phyloP scores from a whole-genome alignment of 1,140 invertebrate genomes.

The Microvelia longipes region DNA sequence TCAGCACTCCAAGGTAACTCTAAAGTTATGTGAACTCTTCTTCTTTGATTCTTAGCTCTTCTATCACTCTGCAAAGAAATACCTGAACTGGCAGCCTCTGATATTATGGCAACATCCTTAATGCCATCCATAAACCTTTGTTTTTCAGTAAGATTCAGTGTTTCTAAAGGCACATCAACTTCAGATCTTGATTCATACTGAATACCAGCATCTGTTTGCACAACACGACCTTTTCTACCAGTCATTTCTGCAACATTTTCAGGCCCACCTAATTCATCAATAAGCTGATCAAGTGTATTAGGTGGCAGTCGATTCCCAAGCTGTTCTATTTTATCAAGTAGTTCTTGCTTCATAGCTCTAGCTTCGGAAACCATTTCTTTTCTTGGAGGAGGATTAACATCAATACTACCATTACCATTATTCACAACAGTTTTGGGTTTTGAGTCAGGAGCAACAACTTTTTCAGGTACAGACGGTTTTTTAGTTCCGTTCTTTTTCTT shows the following conservation, averaged over 20 bases:
- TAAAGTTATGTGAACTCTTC: slow-evolving; percentile 92
- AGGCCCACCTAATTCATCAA: slow-evolving; percentile 92
- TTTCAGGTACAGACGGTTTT: slow-evolving; percentile 29
- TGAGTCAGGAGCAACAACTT: neutral
- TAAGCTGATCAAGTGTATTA: slow-evolving; percentile 95
- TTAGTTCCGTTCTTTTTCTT: slow-evolving; percentile 53
- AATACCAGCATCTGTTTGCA: slow-evolving; percentile 76
- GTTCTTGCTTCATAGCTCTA: slow-evolving; percentile 78
- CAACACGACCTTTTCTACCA: slow-evolving; percentile 85
- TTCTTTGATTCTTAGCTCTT: slow-evolving; percentile 74
- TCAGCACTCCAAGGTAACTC: slow-evolving; percentile 99
- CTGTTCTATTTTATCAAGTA: slow-evolving; percentile 68
- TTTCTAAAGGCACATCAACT: slow-evolving; percentile 85
- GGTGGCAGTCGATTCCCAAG: slow-evolving; percentile 78
- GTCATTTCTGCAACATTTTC: slow-evolving; percentile 98
- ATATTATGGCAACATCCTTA: slow-evolving; percentile 97
- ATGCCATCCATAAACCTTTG: slow-evolving; percentile 92
- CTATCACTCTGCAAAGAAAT: slow-evolving; percentile 92
- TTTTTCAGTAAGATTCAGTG: slow-evolving; percentile 68
- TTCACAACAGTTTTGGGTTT: neutral
- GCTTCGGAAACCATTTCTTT: slow-evolving; percentile 45
- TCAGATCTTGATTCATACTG: slow-evolving; percentile 90
- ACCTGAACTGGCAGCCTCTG: slow-evolving; percentile 95
- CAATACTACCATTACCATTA: neutral
- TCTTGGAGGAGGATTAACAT: neutral